Conservation (phyloP, 2,113 vertebrate genomes). For the Ovis canadensis region DNA sequence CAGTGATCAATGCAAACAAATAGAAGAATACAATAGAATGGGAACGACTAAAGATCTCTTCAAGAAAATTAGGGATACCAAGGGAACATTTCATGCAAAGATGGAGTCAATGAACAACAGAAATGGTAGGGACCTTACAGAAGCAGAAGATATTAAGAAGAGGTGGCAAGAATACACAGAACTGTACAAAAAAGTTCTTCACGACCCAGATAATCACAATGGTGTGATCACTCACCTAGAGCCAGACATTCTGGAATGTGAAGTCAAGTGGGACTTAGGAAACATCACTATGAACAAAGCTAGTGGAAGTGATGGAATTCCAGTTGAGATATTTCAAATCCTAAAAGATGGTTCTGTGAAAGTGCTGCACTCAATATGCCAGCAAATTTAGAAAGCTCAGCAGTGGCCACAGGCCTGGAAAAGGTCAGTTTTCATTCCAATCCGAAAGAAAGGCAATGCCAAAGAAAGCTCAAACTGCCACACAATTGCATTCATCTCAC, state of each 20-base stretch:
- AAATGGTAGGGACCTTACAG: not conserved
- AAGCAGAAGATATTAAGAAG: not conserved
- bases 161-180: not conserved
- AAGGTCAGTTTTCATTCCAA: not conserved
- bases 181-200: not conserved
- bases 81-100: not conserved
- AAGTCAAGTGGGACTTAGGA: not conserved
- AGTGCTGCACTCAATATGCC: not conserved
- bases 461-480: not conserved
- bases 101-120: not conserved
- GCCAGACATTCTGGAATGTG: not conserved
- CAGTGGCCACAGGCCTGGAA: not conserved
- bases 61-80: not conserved
- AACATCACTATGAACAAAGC: not conserved
- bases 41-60: not conserved
- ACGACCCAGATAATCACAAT: fast-evolving
- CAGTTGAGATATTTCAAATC: not conserved
- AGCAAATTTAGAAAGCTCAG: not conserved
- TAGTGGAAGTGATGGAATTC: not conserved
- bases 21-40: not conserved
- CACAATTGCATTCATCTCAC: not conserved
- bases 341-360: not conserved
- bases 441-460: not conserved
- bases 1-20: not conserved
- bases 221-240: not conserved